Percentiles rank a stretch among this genome's conserved stretches.
Evolutionary conservation across 2,888 invertebrate genomes (phyloP).

Genomic region (Dicyrtoma fusca): DNA sequence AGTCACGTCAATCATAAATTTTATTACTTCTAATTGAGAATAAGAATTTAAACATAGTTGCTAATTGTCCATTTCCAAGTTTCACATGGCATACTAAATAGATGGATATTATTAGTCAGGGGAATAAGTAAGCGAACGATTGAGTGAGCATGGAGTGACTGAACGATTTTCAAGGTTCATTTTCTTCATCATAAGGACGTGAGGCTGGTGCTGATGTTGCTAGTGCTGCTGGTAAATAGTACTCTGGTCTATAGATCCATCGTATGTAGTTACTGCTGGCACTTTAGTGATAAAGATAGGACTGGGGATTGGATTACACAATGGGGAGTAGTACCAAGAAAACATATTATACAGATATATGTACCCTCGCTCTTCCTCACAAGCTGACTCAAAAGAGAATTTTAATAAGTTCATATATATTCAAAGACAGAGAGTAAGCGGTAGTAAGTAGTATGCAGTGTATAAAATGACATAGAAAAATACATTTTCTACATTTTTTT

Average conservation of each 20-base stretch:
- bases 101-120: not conserved
- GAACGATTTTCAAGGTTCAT: slow-evolving; percentile 2
- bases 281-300: no score
- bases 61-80: slow-evolving; percentile 13
- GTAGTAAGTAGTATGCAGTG: no score
- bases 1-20: slow-evolving; percentile 17
- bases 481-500: slow-evolving; percentile 1
- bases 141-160: no score
- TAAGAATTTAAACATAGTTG: slow-evolving; percentile 18
- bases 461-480: not conserved
- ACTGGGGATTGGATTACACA: no score
- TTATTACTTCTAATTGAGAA: slow-evolving; percentile 24
- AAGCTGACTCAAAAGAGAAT: no score
- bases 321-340: no score
- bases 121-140: no score
- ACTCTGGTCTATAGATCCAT: no score
- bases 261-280: no score
- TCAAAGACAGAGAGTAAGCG: not conserved
- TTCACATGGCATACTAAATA: slow-evolving; percentile 10
- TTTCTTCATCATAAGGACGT: not conserved
- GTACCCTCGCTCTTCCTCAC: not conserved
- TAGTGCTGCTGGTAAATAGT: no score
- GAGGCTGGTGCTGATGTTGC: no score
- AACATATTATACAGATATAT: not conserved
- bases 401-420: not conserved